These are phyloP conservation scores for Erithacus rubecula DNA, from an alignment of 2,797 vertebrate species.

Conservation along the genomic window DNA sequence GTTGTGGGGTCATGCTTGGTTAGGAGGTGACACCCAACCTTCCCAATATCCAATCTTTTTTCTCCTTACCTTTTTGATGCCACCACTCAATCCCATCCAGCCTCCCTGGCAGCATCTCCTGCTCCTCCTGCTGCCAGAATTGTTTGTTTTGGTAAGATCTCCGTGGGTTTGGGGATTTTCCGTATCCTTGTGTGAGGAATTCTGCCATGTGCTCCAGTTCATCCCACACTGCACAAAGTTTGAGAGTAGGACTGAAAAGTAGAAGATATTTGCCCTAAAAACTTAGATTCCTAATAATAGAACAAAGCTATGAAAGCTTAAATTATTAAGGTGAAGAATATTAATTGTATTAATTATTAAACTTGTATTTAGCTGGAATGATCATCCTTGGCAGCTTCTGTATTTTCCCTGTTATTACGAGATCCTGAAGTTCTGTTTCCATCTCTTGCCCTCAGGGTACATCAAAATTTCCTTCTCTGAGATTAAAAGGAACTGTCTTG, in stretches of 20 bases:
- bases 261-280: not conserved
- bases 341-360: conserved; percentile 58
- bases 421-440: not conserved
- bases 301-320: not conserved
- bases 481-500: not conserved
- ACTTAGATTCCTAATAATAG: conserved; percentile 10
- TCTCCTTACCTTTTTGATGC: not conserved
- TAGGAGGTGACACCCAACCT: not conserved
- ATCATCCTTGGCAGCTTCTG: not conserved
- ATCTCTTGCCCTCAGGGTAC: not conserved
- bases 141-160: not conserved
- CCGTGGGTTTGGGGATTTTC: fast-evolving
- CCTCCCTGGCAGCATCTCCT: not conserved
- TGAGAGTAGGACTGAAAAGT: not conserved
- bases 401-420: not conserved
- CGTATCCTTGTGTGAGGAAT: not conserved
- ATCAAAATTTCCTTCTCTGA: not conserved
- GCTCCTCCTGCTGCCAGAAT: not conserved
- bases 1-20: too few relatives aligned
- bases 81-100: not conserved
- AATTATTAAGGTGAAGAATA: conserved; percentile 42
- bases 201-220: not conserved
- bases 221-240: not conserved
- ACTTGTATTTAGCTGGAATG: not conserved
- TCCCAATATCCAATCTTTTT: not conserved